Evolutionary conservation across 1,140 invertebrate genomes (phyloP).

Genomic region (Myzus persicae): DNA sequence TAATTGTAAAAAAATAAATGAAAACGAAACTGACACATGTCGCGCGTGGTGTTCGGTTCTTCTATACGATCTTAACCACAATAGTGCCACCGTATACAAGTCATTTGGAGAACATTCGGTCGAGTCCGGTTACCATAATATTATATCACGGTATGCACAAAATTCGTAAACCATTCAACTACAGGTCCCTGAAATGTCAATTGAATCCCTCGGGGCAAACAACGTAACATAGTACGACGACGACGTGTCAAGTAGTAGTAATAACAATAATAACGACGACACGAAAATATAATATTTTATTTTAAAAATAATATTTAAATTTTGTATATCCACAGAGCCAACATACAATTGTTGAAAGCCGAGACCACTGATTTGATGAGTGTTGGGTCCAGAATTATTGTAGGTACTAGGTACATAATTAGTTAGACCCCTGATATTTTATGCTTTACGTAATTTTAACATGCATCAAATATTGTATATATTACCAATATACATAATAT

Average conservation of each 20-base stretch:
- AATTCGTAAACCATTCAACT: background rate
- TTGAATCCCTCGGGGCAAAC: background rate
- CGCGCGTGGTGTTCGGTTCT: background rate
- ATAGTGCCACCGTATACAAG: background rate
- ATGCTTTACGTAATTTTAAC: background rate
- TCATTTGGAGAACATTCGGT: background rate
- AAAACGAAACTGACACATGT: background rate
- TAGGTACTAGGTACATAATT: background rate
- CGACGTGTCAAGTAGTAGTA: background rate
- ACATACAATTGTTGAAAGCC: background rate
- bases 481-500: too few species aligned
- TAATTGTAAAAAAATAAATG: background rate
- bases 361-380: background rate
- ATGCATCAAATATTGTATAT: too few species aligned
- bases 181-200: background rate
- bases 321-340: background rate
- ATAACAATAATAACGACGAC: background rate
- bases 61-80: background rate
- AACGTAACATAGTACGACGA: background rate
- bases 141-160: background rate
- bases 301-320: background rate
- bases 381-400: background rate
- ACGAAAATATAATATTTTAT: too few species aligned
- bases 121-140: background rate
- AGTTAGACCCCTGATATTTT: background rate